Evolutionary conservation across 35 echinoderm and acorn worm species (phyloP).

Genomic region (Apostichopus japonicus): DNA sequence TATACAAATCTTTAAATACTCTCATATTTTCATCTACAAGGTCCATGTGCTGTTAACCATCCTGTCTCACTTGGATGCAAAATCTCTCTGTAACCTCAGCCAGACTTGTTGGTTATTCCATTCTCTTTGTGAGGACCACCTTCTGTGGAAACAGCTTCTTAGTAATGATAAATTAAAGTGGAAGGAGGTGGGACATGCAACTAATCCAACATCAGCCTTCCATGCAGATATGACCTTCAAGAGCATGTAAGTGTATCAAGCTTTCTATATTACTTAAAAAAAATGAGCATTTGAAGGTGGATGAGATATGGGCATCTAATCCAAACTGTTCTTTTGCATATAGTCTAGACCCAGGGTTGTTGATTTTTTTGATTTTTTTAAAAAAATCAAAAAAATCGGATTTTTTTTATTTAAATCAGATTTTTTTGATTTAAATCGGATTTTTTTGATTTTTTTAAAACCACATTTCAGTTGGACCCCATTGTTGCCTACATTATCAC

Average conservation of each 20-base stretch:
- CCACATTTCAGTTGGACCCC: no score
- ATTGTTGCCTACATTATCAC: no score
- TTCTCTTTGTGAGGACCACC: slow-evolving; percentile 76
- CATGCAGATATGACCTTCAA: slow-evolving; percentile 77
- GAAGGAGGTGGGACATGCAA: slow-evolving; percentile 73
- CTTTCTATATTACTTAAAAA: not conserved
- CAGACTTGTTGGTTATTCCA: slow-evolving; percentile 61
- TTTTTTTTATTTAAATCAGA: no score
- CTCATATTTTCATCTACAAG: slow-evolving; percentile 43
- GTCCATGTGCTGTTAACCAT: slow-evolving; percentile 81
- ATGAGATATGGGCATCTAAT: not conserved
- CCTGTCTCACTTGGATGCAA: slow-evolving; percentile 75
- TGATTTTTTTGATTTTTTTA: no score
- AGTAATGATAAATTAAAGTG: slow-evolving; percentile 83
- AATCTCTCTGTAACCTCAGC: slow-evolving; percentile 68
- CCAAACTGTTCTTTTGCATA: no score
- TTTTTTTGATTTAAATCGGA: no score
- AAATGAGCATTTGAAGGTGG: no score
- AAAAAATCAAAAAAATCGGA: no score
- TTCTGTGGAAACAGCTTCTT: slow-evolving; percentile 78
- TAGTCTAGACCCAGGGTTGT: no score
- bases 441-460: no score
- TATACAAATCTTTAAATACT: not conserved
- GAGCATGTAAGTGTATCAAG: slow-evolving; percentile 77
- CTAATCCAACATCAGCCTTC: slow-evolving; percentile 66